phyloP scores from a whole-genome alignment of 2,113 vertebrate genomes.

The Pseudopipra pipra region DNA sequence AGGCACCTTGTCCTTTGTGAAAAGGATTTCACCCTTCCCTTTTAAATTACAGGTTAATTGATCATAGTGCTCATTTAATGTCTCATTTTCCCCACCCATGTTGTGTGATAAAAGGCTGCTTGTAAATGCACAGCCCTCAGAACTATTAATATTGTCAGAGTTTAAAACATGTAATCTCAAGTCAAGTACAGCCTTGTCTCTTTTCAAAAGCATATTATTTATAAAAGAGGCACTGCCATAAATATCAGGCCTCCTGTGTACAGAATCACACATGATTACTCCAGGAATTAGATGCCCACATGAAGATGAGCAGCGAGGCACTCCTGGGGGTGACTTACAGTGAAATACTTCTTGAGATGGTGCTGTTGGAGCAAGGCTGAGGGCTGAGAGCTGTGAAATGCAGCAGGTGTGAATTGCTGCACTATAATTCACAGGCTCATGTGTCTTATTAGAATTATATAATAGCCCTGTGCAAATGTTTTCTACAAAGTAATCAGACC shows the following conservation, averaged over 20 bases:
- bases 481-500: not conserved
- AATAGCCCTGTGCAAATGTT: not conserved
- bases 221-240: not conserved
- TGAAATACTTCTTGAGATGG: not conserved
- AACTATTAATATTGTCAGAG: not conserved
- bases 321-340: not conserved
- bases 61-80: not conserved
- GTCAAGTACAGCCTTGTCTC: not conserved
- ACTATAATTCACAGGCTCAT: not conserved
- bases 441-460: not conserved
- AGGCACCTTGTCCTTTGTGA: not conserved
- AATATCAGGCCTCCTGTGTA: not conserved
- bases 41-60: not conserved
- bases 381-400: not conserved
- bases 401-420: constrained; percentile 5
- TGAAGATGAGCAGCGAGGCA: not conserved
- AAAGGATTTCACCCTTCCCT: not conserved
- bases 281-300: not conserved
- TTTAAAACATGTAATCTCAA: not conserved
- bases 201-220: not conserved
- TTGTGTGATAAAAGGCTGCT: not conserved
- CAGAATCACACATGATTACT: not conserved
- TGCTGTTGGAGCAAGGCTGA: not conserved
- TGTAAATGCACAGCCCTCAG: not conserved
- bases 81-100: not conserved